Conservation (phyloP, 2,113 vertebrate genomes). For the Empidonax traillii region DNA sequence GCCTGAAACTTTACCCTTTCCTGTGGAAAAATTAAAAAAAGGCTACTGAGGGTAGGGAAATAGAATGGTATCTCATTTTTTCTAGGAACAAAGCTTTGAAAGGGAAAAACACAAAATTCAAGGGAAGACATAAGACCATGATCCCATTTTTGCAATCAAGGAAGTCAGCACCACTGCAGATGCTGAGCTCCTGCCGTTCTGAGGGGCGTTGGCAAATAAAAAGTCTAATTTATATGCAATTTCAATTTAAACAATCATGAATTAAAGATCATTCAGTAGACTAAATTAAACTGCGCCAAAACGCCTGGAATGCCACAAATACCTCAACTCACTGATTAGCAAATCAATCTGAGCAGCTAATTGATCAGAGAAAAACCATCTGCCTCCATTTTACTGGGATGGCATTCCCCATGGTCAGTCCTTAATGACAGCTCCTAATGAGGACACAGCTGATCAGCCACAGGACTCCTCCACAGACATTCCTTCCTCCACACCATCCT, state of each 20-base stretch:
- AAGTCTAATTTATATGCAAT: conserved; percentile 44
- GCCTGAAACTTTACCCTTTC: neutral
- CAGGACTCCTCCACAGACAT: neutral
- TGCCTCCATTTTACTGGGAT: conserved; percentile 24
- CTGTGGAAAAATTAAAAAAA: neutral
- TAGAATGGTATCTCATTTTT: neutral
- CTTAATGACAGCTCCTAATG: conserved; percentile 45
- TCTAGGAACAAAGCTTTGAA: neutral
- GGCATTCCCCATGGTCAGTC: conserved; percentile 36
- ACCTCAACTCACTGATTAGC: conserved; percentile 55
- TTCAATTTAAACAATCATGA: conserved; percentile 59
- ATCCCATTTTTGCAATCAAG: neutral
- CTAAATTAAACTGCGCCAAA: conserved; percentile 43
- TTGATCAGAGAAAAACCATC: conserved; percentile 54
- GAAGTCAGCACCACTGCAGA: neutral
- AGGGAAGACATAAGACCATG: neutral
- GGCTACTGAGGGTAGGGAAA: neutral
- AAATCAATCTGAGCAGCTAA: conserved; percentile 57
- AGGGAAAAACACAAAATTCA: neutral
- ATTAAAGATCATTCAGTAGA: conserved; percentile 44
- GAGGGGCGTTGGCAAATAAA: neutral
- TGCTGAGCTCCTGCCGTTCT: conserved; percentile 7
- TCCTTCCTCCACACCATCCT: neutral
- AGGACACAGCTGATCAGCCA: conserved; percentile 39
- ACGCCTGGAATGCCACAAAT: conserved; percentile 49